A percentile compares a stretch with the other conserved stretches of the same genome.
Evolutionary conservation across 2,113 vertebrate species (phyloP).

Genomic region (Cariama cristata): DNA sequence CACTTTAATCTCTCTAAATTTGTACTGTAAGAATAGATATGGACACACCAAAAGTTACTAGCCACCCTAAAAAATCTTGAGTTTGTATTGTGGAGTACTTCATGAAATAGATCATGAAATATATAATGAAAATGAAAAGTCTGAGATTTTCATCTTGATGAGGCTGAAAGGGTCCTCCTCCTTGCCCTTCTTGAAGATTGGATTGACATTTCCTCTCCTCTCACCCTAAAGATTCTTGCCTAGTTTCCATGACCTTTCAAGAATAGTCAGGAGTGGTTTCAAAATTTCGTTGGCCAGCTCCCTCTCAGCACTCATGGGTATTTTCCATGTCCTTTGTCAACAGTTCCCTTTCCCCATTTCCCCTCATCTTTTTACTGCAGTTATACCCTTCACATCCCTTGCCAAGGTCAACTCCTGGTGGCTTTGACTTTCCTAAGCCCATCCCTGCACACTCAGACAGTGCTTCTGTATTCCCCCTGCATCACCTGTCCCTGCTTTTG

Average conservation of each 20-base stretch:
- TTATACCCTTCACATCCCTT: not conserved
- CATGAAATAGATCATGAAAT: not conserved
- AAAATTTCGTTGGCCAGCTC: not conserved
- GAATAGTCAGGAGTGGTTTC: not conserved
- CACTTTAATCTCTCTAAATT: not conserved
- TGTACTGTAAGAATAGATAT: not conserved
- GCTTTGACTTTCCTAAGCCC: not conserved
- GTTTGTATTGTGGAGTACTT: not conserved
- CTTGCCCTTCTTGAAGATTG: not conserved
- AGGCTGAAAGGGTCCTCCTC: not conserved
- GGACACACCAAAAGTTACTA: not conserved
- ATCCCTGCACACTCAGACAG: not conserved
- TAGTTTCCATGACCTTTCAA: not conserved
- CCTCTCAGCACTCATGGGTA: not conserved
- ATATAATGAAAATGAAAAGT: not conserved
- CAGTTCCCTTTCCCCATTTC: not conserved
- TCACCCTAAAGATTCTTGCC: not conserved
- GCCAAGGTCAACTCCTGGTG: not conserved
- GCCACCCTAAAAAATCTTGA: not conserved
- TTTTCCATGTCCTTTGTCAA: not conserved
- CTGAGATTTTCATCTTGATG: not conserved
- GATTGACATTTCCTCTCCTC: not conserved
- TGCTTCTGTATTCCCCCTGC: not conserved
- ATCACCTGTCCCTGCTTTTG: not conserved
- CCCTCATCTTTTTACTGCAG: not conserved